Evolutionary conservation across 2,888 invertebrate genomes (phyloP).

Genomic region (Brachyopa scutellaris): DNA sequence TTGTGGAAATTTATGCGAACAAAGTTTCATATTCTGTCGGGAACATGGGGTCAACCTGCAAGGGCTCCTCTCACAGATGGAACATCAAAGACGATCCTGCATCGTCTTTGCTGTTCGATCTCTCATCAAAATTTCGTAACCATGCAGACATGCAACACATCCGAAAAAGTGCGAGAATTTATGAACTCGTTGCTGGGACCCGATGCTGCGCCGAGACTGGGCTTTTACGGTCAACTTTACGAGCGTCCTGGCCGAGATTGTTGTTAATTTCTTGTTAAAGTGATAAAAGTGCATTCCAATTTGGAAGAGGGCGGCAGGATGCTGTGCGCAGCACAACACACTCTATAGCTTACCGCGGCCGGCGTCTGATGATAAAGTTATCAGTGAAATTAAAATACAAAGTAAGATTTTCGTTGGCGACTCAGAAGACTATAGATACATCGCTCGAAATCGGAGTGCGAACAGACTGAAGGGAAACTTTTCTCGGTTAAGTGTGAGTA

Average conservation of each 20-base stretch:
- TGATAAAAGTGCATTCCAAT: slow-evolving; percentile 61
- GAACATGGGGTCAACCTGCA: slow-evolving; percentile 40
- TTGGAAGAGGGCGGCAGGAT: slow-evolving; percentile 16
- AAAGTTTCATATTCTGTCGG: slow-evolving; percentile 41
- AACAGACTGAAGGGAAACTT: not conserved
- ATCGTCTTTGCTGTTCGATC: slow-evolving; percentile 34
- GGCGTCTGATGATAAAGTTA: slow-evolving; percentile 60
- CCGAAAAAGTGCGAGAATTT: slow-evolving; percentile 52
- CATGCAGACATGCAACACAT: slow-evolving; percentile 44
- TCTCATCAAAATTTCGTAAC: slow-evolving; percentile 63
- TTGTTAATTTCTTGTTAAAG: slow-evolving; percentile 69
- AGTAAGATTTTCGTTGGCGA: slow-evolving; percentile 21
- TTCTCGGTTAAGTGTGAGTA: slow-evolving; percentile 17
- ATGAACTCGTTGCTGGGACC: slow-evolving; percentile 31
- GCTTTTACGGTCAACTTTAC: slow-evolving; percentile 61
- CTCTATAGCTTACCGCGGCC: slow-evolving; percentile 49
- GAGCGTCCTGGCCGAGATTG: slow-evolving; percentile 56
- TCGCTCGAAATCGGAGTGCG: not conserved
- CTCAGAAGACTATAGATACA: not conserved
- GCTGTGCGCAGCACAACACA: slow-evolving; percentile 24
- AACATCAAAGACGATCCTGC: slow-evolving; percentile 44
- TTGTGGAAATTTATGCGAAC: slow-evolving; percentile 67
- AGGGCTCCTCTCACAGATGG: slow-evolving; percentile 18
- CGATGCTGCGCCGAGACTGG: not conserved
- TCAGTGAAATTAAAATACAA: slow-evolving; percentile 60